These are phyloP conservation scores for Lindbergichthys nudifrons DNA, from an alignment of 2,797 vertebrate species.

Conservation along the genomic window DNA sequence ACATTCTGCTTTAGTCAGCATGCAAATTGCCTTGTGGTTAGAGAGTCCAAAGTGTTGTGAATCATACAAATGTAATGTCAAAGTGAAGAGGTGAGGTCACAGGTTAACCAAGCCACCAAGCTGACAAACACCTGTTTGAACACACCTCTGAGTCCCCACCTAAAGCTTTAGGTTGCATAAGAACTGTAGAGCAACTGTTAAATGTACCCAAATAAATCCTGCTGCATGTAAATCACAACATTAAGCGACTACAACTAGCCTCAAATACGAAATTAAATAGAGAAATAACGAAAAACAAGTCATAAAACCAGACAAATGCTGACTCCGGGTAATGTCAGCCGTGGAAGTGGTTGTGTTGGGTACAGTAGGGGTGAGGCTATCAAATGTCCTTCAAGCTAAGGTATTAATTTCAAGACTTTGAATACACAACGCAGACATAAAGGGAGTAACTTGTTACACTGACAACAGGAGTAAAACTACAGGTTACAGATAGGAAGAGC, in stretches of 20 bases:
- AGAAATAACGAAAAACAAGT: neutral
- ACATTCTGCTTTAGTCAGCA: slow-evolving; percentile 28
- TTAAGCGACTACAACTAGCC: neutral
- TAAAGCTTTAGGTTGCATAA: slow-evolving; percentile 51
- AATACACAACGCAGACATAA: neutral
- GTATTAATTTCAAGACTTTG: neutral
- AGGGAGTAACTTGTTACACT: too few species aligned
- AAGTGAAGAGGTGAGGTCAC: slow-evolving; percentile 26
- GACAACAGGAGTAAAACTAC: neutral
- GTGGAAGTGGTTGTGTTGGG: neutral
- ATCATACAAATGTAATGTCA: neutral
- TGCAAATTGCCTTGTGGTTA: slow-evolving; percentile 16
- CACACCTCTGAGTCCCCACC: slow-evolving; percentile 67
- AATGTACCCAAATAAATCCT: neutral
- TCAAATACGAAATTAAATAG: too few species aligned
- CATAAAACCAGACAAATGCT: neutral
- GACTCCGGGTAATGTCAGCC: slow-evolving; percentile 31
- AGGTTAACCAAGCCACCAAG: slow-evolving; percentile 22
- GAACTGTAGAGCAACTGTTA: neutral
- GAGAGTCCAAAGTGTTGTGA: neutral
- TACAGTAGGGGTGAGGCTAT: slow-evolving; percentile 44
- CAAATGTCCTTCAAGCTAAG: slow-evolving; percentile 8
- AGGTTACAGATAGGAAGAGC: slow-evolving; percentile 34
- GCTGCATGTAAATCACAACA: neutral
- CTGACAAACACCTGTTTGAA: slow-evolving; percentile 74